Conservation (phyloP, 2,113 vertebrate genomes). For the Artemisiospiza belli region DNA sequence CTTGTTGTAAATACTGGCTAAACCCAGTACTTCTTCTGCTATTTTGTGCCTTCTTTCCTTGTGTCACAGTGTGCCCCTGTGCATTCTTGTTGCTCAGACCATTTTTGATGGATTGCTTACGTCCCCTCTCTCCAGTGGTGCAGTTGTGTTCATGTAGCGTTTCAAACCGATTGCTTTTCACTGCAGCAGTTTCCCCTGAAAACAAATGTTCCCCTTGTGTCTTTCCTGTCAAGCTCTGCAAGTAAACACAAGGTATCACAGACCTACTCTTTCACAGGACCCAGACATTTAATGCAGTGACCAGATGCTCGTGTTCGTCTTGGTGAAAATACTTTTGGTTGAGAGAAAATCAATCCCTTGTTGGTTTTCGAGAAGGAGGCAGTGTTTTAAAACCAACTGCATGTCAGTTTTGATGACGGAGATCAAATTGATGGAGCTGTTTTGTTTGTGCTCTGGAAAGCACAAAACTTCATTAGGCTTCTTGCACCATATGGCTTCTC, state of each 20-base stretch:
- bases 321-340: conserved; percentile 6
- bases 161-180: conserved; percentile 7
- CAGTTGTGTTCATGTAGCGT: background rate
- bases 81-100: background rate
- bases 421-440: conserved; percentile 41
- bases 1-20: background rate
- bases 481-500: conserved; percentile 47
- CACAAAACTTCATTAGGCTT: conserved; percentile 40
- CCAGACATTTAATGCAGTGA: background rate
- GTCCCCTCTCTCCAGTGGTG: background rate
- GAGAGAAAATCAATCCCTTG: conserved; percentile 30
- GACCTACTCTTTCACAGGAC: conserved; percentile 35
- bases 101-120: background rate
- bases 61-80: background rate
- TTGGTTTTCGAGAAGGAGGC: conserved; percentile 33
- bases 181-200: background rate
- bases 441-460: conserved; percentile 37
- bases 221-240: background rate
- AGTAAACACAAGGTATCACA: conserved; percentile 15
- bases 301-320: background rate
- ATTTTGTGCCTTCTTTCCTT: background rate
- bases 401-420: conserved; percentile 3
- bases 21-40: background rate
- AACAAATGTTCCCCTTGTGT: conserved; percentile 16
- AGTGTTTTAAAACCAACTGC: conserved; percentile 33